Evolutionary conservation across 2,113 vertebrate species (phyloP), one percentile per base, ranked within the genome.

Genomic region (Corythaeola cristata): DNA sequence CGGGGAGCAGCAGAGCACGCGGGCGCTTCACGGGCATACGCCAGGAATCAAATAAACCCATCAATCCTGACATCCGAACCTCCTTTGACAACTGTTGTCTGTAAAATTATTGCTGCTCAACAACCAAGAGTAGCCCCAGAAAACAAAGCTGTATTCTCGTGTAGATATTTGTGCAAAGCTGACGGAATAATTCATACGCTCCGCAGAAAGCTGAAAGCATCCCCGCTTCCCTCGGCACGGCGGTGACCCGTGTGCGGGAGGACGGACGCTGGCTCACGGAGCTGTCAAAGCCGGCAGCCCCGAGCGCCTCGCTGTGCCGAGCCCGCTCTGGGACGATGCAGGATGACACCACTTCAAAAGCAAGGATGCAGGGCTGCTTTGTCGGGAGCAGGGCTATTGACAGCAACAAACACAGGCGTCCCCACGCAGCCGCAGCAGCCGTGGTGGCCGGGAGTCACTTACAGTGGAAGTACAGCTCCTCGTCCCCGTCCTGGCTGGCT

Each of bases 401-500:
- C 5, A 68, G 11, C 49, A 24, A 37, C 5, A 15, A 77, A 37
- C 0, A 9, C 64, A 12, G 85, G 33, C 45, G 30, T 44, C 17
- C 53, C 56, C 83, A 28, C 9, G 0, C 39, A 17, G 47, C 2
- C 3, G 0, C 5, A 15, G 16, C 0, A 0, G 39, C 62, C 30
- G 5, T 2, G 3, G 63, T 0, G 8, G 56, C 60, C 37, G 22
- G 32, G 30, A 5, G 2, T 18, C 92, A 98, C 98, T 99, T 94
- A 99, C 99, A 99, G 33, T 99, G 99, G 96, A 99, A 99, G 98
- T 99, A 99, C 22, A 99, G 98, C 94, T 99, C 99, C 95, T 99
- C 99, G 0, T 99, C 99, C 74, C 99, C 99, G 11, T 99, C 99
- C 95, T 99, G 99, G 96, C 98, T 99, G 85, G 99, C 98, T 86